Evolutionary conservation across 2,113 vertebrate species (phyloP).

Genomic region (Edolisoma coerulescens): DNA sequence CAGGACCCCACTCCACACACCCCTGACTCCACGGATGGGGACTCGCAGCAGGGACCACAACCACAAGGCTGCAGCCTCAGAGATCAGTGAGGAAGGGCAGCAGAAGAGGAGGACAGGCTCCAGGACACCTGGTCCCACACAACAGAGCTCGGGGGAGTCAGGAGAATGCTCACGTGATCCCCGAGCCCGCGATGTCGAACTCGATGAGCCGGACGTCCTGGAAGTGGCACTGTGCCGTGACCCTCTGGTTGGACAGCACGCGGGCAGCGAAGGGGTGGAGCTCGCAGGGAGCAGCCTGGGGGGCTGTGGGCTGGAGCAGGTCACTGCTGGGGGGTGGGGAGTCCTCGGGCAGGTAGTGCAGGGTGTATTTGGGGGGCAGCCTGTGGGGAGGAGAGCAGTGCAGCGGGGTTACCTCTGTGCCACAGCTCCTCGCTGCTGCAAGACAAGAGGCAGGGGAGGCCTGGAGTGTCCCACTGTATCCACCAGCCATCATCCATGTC

Average conservation of each 20-base stretch:
- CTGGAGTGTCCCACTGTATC: not conserved
- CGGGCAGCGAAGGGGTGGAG: conserved; percentile 74
- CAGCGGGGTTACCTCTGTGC: accelerated
- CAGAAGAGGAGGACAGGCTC: not conserved
- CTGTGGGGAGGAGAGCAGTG: conserved; percentile 53
- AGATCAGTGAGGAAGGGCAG: not conserved
- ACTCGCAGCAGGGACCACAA: accelerated
- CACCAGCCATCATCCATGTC: not conserved
- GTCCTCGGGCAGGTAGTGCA: conserved; percentile 75
- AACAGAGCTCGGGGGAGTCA: not conserved
- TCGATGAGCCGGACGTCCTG: conserved; percentile 92
- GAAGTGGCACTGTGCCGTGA: conserved; percentile 83
- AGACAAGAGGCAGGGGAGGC: not conserved
- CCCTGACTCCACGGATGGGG: not conserved
- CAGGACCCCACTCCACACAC: not conserved
- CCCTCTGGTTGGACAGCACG: conserved; percentile 78
- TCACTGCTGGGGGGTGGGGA: accelerated
- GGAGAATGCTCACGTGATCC: conserved; percentile 78
- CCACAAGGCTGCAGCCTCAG: not conserved
- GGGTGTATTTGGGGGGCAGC: conserved; percentile 80
- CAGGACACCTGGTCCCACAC: accelerated
- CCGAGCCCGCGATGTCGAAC: conserved; percentile 83
- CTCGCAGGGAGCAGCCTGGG: conserved; percentile 46
- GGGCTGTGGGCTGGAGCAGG: not conserved
- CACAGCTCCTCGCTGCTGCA: not conserved